A percentile compares a stretch with the other conserved stretches of the same genome.
Conservation (phyloP, 2,797 vertebrate species). For the Pteropus rufus region DNA sequence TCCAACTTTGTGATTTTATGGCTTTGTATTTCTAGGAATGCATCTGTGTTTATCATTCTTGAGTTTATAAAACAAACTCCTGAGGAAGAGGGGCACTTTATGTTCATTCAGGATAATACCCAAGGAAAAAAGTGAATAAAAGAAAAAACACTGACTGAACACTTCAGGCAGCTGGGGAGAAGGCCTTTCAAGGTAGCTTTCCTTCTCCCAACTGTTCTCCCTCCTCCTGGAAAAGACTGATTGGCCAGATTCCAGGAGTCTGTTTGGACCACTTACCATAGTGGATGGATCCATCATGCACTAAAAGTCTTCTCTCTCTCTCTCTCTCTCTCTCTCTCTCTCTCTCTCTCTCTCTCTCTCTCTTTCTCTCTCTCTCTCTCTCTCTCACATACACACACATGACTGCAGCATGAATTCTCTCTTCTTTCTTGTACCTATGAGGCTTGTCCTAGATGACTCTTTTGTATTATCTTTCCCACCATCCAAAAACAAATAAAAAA, state of each 20-base stretch:
- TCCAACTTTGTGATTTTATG: neutral
- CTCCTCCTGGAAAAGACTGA: neutral
- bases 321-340: no score
- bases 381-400: neutral
- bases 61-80: neutral
- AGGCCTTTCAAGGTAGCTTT: neutral
- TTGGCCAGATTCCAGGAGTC: neutral
- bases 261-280: neutral
- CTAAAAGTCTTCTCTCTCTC: neutral
- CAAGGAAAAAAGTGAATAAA: neutral
- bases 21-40: neutral
- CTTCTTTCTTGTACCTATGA: neutral
- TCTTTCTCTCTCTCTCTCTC: no score
- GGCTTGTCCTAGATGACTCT: neutral
- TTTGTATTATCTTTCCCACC: neutral
- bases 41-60: neutral
- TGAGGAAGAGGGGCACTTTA: neutral
- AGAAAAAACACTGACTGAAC: neutral
- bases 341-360: no score
- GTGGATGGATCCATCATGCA: neutral
- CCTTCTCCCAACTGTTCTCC: neutral
- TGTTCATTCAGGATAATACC: neutral
- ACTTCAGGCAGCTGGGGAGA: neutral
- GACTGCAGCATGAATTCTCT: neutral
- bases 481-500: neutral